These are phyloP conservation scores for Melanerpes formicivorus DNA, from an alignment of 2,113 vertebrate genomes.

Conservation along the genomic window DNA sequence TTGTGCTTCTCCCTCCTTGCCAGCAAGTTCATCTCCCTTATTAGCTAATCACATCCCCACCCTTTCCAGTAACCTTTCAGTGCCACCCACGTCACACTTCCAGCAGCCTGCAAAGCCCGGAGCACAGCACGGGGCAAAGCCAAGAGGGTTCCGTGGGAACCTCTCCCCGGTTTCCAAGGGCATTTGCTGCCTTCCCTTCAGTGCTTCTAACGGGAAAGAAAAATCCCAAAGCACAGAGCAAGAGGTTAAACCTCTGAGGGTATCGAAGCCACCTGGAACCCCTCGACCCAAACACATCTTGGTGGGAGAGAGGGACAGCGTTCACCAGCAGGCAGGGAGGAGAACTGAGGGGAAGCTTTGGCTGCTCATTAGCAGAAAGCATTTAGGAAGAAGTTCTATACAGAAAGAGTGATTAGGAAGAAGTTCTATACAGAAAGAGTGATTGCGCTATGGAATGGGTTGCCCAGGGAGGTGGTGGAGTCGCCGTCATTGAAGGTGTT, in stretches of 20 bases:
- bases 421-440: too few species aligned
- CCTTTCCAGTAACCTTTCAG: conserved; percentile 57
- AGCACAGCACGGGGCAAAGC: conserved; percentile 18
- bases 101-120: background rate
- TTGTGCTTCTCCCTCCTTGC: background rate
- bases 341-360: background rate
- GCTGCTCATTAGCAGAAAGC: background rate
- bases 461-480: too few species aligned
- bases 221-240: background rate
- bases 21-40: conserved; percentile 45
- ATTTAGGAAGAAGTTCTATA: too few species aligned
- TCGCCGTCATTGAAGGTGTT: too few species aligned
- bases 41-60: conserved; percentile 56
- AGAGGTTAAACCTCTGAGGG: background rate
- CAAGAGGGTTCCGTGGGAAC: background rate
- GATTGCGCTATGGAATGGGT: too few species aligned
- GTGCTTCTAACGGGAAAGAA: background rate
- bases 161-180: background rate
- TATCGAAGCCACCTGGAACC: background rate
- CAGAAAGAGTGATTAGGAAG: too few species aligned
- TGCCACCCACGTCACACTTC: conserved; percentile 58
- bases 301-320: background rate
- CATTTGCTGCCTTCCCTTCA: background rate
- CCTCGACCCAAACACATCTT: background rate
- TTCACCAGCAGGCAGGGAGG: background rate